Base-by-base conservation (phyloP, 2,888 invertebrate species). In the Altica lythri region DNA sequence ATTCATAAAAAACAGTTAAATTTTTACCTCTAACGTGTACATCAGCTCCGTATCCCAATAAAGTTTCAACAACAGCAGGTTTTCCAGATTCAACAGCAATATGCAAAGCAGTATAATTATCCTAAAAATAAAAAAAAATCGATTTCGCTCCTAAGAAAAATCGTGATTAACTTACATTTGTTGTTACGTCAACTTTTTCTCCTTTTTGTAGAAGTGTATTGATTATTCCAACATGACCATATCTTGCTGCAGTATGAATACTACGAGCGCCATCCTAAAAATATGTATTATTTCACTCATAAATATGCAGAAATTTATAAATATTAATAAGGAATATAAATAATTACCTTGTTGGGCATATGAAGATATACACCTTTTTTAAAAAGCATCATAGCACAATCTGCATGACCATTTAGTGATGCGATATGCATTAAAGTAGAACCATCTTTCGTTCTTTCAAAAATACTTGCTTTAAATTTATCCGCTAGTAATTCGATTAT, bases 341-440 rank as follows among this genome's bases (percentile, higher is more conserved):
- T 43, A 13, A 2, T n/a, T 59, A 84, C 88, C 83, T 98, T 99
- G 77, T 99, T 99, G 57, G 99, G 98, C 98, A 99, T 99, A 74
- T 97, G 95, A 14, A 99, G 83, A 64, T 98, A 98, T 27, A 99
- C 98, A 8, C 99, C 99, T 75, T 97, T 95, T 78, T 95, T 96
- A 77, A 99, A 92, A 57, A 99, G 88, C 86, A 96, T 95, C 81
- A 95, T 90, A 37, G 98, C 98, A 68, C 98, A 98, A 71, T 97
- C 97, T 0, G 98, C 95, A 75, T 98, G 97, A 0, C 99, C 98
- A 73, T 93, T 94, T 57, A 95, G 81, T 0, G 98, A 95, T 0
- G 99, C 98, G 59, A 99, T 95, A 75, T 99, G 99, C 92, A 99
- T 95, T 59, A 99, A 80, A 0, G 99, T 99, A 70, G 94, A 95